Percentiles rank a stretch among this genome's conserved stretches.
phyloP scores from a whole-genome alignment of 2,797 vertebrate species.

The Ceyx erithaca region DNA sequence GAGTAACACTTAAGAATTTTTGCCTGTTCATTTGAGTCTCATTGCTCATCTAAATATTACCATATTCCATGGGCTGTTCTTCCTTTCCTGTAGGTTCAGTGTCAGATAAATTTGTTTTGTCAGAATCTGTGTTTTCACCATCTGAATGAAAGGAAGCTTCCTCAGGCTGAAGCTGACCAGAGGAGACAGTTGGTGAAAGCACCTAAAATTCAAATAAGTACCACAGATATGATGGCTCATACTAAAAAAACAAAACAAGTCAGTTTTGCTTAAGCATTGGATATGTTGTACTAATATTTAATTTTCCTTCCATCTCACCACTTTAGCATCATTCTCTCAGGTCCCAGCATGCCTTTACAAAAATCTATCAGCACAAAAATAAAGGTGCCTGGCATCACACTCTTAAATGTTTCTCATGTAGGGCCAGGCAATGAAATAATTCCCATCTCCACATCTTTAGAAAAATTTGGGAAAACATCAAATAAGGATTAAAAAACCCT shows the following conservation, averaged over 20 bases:
- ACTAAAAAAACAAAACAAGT: not conserved
- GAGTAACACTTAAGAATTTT: slow-evolving; percentile 80
- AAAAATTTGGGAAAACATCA: not conserved
- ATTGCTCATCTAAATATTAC: slow-evolving; percentile 65
- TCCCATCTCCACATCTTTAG: not conserved
- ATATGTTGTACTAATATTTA: not conserved
- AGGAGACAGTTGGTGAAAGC: slow-evolving; percentile 79
- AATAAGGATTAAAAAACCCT: not conserved
- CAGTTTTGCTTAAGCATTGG: not conserved
- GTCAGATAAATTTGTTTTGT: not conserved
- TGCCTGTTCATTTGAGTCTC: slow-evolving; percentile 83
- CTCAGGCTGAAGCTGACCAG: slow-evolving; percentile 74
- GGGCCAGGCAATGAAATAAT: not conserved
- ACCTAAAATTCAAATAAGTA: slow-evolving; percentile 69
- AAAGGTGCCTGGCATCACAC: not conserved
- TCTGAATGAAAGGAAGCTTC: slow-evolving; percentile 1
- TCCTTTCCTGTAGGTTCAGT: not conserved
- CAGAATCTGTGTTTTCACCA: not conserved
- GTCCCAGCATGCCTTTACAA: not conserved
- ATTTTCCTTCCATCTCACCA: not conserved
- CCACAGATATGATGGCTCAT: not conserved
- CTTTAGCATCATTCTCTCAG: not conserved
- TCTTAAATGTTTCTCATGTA: not conserved
- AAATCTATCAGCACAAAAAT: not conserved
- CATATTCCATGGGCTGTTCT: slow-evolving; percentile 28